phyloP scores from a whole-genome alignment of 2,113 vertebrate species.

The Mellivora capensis region DNA sequence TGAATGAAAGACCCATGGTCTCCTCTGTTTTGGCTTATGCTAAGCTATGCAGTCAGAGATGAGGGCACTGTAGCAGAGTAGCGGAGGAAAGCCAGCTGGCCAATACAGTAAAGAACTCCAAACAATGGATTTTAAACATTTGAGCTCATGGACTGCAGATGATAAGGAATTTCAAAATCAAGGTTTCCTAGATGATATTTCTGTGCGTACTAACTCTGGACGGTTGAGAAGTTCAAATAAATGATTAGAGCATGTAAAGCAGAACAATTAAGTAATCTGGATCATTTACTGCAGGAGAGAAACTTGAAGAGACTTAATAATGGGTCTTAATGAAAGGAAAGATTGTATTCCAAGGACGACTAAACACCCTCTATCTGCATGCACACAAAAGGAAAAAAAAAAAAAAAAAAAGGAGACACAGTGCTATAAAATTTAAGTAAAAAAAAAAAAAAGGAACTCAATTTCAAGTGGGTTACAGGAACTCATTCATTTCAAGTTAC shows the following conservation, averaged over 20 bases:
- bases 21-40: not conserved
- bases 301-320: slow-evolving; percentile 51
- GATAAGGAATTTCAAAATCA: slow-evolving; percentile 9
- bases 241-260: slow-evolving; percentile 53
- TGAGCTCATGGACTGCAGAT: not conserved
- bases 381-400: slow-evolving; percentile 4
- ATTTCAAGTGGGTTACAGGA: not conserved
- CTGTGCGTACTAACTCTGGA: not conserved
- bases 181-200: slow-evolving; percentile 38
- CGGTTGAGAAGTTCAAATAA: slow-evolving; percentile 56
- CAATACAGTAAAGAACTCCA: not conserved
- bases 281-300: slow-evolving; percentile 31
- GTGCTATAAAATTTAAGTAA: not conserved
- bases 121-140: not conserved
- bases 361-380: not conserved
- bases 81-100: not conserved
- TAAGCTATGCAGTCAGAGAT: not conserved
- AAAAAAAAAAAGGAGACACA: not conserved
- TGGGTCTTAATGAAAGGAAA: slow-evolving; percentile 36
- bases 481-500: not conserved
- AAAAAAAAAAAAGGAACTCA: slow-evolving; percentile 19
- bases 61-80: not conserved
- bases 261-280: slow-evolving; percentile 29
- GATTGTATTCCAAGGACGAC: not conserved
- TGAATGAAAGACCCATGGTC: not conserved